A percentile compares a stretch with the other conserved stretches of the same genome.
Evolutionary conservation across 2,797 vertebrate species (phyloP).

Genomic region (Ctenopoma multispine): DNA sequence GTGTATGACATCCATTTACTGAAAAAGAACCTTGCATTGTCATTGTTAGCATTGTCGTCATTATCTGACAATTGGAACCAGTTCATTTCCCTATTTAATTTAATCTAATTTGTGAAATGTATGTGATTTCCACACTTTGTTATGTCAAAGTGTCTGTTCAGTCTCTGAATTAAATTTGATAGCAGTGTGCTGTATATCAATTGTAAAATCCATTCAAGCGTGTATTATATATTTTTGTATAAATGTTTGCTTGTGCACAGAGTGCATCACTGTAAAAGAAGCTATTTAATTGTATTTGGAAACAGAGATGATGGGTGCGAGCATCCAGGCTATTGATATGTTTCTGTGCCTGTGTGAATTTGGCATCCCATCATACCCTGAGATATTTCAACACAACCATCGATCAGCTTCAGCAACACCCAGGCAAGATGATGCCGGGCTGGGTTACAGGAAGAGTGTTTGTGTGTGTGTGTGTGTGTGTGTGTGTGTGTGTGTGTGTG

Average conservation of each 20-base stretch:
- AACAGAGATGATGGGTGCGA: conserved; percentile 87
- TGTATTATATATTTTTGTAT: conserved; percentile 46
- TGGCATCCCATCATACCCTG: conserved; percentile 88
- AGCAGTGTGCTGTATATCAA: conserved; percentile 22
- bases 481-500: conserved; percentile 18
- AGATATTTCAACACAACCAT: conserved; percentile 92
- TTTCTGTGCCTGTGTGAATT: conserved; percentile 87
- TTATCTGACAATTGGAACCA: not conserved
- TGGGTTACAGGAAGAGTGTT: conserved; percentile 84
- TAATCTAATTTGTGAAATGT: not conserved
- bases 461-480: conserved; percentile 27
- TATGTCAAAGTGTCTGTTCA: conserved; percentile 10
- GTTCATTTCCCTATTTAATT: not conserved
- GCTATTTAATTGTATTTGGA: conserved; percentile 91
- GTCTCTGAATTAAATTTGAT: conserved; percentile 17
- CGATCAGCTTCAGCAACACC: conserved; percentile 88
- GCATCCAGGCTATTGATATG: conserved; percentile 87
- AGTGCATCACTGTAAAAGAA: conserved; percentile 71
- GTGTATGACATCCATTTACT: too few species aligned
- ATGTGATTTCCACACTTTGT: conserved; percentile 5
- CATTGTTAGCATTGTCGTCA: too few species aligned
- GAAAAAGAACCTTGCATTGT: too few species aligned
- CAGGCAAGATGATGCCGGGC: conserved; percentile 86
- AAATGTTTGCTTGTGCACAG: conserved; percentile 52
- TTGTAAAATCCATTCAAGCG: conserved; percentile 44